A percentile compares a stretch with the other conserved stretches of the same genome.
Conservation (phyloP, 2,797 vertebrate species). For the Erpetoichthys calabaricus region DNA sequence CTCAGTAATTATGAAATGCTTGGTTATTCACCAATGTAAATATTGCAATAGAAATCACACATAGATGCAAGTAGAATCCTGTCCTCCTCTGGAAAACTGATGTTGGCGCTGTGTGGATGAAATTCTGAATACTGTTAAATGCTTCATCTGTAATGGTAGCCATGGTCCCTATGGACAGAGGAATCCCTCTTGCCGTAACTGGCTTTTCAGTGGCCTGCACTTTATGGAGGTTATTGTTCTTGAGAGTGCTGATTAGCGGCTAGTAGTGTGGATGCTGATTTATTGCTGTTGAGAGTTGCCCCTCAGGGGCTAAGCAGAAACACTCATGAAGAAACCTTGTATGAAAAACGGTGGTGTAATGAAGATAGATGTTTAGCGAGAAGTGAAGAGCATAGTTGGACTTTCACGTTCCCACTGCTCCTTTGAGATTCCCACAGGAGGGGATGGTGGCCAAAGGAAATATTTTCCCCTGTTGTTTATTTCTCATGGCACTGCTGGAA, state of each 20-base stretch:
- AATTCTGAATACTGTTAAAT: too few relatives aligned
- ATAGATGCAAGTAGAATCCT: too few relatives aligned
- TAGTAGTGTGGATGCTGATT: conserved; percentile 61
- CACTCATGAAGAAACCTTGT: conserved; percentile 60
- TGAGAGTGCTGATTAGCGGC: conserved; percentile 62
- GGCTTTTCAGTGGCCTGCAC: conserved; percentile 52
- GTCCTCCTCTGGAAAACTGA: too few relatives aligned
- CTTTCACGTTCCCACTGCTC: conserved; percentile 45
- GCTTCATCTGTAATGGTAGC: too few relatives aligned
- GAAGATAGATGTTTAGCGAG: conserved; percentile 64
- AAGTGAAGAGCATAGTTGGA: conserved; percentile 47
- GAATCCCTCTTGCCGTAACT: conserved; percentile 36
- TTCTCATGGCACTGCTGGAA: conserved; percentile 68
- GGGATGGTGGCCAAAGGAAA: conserved; percentile 59
- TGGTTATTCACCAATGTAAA: too few relatives aligned
- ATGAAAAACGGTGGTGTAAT: conserved; percentile 59
- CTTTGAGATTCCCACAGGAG: conserved; percentile 55
- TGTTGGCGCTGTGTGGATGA: too few relatives aligned
- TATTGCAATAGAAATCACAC: too few relatives aligned
- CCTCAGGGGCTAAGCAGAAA: conserved; percentile 53
- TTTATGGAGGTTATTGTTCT: conserved; percentile 47
- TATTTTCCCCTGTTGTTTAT: conserved; percentile 63
- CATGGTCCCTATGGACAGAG: too few relatives aligned
- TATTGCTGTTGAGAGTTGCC: conserved; percentile 56
- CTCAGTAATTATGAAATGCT: too few relatives aligned